Percentiles rank a stretch among this genome's conserved stretches.
phyloP scores from a whole-genome alignment of 2,797 vertebrate species.

The Manis crassicaudata region DNA sequence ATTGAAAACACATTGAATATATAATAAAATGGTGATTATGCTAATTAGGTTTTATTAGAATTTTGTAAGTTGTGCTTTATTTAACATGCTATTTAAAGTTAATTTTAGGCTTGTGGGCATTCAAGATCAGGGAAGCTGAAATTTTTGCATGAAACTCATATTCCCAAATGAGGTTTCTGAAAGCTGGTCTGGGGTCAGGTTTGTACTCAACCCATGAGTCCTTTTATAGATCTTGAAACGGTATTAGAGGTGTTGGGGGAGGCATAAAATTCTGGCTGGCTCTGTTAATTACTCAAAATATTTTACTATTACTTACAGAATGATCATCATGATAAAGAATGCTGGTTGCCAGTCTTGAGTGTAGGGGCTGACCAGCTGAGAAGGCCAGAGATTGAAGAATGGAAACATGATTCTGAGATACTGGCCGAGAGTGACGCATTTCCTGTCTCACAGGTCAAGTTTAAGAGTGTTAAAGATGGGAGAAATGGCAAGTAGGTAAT shows the following conservation, averaged over 20 bases:
- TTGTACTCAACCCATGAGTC: background rate
- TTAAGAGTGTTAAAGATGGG: background rate
- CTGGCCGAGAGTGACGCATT: background rate
- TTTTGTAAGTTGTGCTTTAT: conserved; percentile 14
- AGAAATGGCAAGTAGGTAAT: background rate
- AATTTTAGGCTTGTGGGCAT: background rate
- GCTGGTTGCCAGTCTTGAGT: background rate
- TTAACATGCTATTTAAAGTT: background rate
- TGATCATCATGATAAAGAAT: background rate
- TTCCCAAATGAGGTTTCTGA: background rate
- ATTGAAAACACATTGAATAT: background rate
- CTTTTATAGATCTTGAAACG: conserved; percentile 23
- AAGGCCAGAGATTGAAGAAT: background rate
- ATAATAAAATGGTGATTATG: background rate
- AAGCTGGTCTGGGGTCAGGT: background rate
- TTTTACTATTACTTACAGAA: background rate
- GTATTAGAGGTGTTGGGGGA: background rate
- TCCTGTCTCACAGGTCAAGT: background rate
- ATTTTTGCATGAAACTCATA: background rate
- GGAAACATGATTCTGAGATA: background rate
- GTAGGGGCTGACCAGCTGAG: background rate
- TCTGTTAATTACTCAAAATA: background rate
- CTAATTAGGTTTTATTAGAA: background rate
- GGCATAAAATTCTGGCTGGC: background rate
- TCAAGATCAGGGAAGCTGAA: background rate